These are phyloP conservation scores for Microplitis mediator DNA, from an alignment of 1,140 invertebrate genomes.

Conservation along the genomic window DNA sequence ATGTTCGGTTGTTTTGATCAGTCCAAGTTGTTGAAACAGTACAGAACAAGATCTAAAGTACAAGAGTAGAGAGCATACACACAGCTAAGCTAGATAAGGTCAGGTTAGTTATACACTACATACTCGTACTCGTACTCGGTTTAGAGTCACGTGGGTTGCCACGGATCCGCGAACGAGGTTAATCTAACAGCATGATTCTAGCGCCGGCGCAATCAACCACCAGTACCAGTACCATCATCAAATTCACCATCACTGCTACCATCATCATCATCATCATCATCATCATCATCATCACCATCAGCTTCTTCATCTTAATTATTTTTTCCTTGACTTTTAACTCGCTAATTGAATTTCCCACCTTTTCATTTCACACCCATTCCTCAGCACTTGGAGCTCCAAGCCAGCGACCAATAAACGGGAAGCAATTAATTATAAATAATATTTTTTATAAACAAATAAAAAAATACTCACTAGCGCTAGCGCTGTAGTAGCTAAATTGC, in stretches of 20 bases:
- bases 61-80: conserved; percentile 3
- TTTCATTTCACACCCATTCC: too few species aligned
- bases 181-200: conserved; percentile 46
- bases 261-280: neutral
- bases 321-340: too few species aligned
- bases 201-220: conserved; percentile 51
- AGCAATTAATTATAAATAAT: too few species aligned
- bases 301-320: neutral
- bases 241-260: conserved; percentile 23
- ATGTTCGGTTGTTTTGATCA: neutral
- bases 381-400: too few species aligned
- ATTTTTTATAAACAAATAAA: too few species aligned
- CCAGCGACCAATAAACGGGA: too few species aligned
- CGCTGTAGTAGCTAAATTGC: too few species aligned
- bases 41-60: conserved; percentile 22
- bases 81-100: conserved; percentile 37
- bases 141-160: conserved; percentile 54
- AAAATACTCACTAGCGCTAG: too few species aligned
- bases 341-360: too few species aligned
- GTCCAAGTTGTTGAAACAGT: conserved; percentile 5
- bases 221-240: neutral
- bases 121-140: neutral
- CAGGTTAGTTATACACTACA: conserved; percentile 39
- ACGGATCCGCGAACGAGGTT: conserved; percentile 58
- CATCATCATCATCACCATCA: neutral